Conservation (phyloP, 2,113 vertebrate genomes). For the Leucosticte australis region DNA sequence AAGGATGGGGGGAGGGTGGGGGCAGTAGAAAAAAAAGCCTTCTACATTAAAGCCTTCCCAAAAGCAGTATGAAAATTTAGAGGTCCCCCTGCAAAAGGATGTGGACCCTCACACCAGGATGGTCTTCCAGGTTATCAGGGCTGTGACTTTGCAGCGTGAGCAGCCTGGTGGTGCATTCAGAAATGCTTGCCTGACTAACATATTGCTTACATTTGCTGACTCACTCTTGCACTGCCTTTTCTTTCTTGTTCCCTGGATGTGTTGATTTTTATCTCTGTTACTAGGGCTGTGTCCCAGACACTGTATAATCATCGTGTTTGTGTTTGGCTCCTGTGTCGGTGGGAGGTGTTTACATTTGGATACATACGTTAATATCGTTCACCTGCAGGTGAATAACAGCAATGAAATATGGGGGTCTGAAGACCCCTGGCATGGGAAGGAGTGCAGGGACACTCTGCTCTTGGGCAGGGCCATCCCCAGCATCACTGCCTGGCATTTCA, state of each 20-base stretch:
- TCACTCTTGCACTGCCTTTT: conserved; percentile 48
- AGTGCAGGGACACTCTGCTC: neutral
- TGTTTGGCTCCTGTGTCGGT: neutral
- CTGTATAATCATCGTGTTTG: neutral
- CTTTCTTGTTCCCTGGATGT: conserved; percentile 3
- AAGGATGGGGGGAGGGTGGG: neutral
- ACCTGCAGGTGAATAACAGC: neutral
- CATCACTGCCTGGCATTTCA: neutral
- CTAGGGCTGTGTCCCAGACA: conserved; percentile 20
- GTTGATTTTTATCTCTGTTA: conserved; percentile 56
- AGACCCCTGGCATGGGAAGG: rapidly evolving
- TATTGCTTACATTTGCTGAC: conserved; percentile 33
- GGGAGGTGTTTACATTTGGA: neutral
- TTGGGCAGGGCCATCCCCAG: neutral
- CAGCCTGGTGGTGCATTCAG: neutral
- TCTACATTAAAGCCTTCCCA: neutral
- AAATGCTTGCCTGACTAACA: neutral
- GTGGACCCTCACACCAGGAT: neutral
- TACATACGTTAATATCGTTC: neutral
- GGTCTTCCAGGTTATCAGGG: neutral
- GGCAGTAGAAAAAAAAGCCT: neutral
- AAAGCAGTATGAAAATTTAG: neutral
- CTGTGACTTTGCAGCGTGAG: neutral
- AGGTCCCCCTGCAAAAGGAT: neutral
- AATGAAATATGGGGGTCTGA: neutral